phyloP scores from a whole-genome alignment of 2,888 invertebrate species.

The Malthinus flaveolus region DNA sequence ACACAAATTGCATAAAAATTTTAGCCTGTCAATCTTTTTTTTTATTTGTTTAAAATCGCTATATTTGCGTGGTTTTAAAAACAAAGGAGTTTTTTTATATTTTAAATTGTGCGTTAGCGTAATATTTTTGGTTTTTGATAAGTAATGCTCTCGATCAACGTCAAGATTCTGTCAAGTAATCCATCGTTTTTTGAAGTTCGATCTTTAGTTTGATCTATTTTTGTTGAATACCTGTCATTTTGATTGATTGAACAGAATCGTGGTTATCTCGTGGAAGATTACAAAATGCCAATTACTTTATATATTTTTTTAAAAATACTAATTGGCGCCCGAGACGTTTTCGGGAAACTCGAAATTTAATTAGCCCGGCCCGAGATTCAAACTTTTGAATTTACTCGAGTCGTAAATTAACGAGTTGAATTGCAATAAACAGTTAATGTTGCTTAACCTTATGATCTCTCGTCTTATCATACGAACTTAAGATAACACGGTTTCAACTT shows the following conservation, averaged over 20 bases:
- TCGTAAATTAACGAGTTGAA: slow-evolving; percentile 24
- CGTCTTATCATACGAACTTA: slow-evolving; percentile 48
- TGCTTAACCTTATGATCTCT: slow-evolving; percentile 55
- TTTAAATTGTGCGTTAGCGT: slow-evolving; percentile 40
- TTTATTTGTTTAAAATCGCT: neutral
- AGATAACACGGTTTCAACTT: slow-evolving; percentile 49
- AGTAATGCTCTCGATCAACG: slow-evolving; percentile 51
- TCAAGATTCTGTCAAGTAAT: slow-evolving; percentile 45
- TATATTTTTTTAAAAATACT: neutral
- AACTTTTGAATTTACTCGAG: slow-evolving; percentile 3
- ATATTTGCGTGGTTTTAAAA: neutral
- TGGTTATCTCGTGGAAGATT: slow-evolving; percentile 38
- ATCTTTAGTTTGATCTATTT: slow-evolving; percentile 42
- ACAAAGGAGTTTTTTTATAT: slow-evolving; percentile 4
- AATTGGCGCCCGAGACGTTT: neutral
- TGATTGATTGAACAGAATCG: slow-evolving; percentile 52
- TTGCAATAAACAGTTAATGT: slow-evolving; percentile 54
- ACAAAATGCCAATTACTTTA: slow-evolving; percentile 6
- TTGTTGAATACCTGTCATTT: slow-evolving; percentile 50
- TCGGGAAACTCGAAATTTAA: neutral
- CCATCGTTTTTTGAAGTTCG: slow-evolving; percentile 51
- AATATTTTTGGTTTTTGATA: slow-evolving; percentile 43
- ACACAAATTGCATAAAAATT: slow-evolving; percentile 43
- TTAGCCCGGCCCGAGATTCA: neutral
- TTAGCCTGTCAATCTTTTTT: slow-evolving; percentile 3